A percentile compares a stretch with the other conserved stretches of the same genome.
Conservation (phyloP, 2,888 invertebrate genomes). For the Rugalucina vietnamica region DNA sequence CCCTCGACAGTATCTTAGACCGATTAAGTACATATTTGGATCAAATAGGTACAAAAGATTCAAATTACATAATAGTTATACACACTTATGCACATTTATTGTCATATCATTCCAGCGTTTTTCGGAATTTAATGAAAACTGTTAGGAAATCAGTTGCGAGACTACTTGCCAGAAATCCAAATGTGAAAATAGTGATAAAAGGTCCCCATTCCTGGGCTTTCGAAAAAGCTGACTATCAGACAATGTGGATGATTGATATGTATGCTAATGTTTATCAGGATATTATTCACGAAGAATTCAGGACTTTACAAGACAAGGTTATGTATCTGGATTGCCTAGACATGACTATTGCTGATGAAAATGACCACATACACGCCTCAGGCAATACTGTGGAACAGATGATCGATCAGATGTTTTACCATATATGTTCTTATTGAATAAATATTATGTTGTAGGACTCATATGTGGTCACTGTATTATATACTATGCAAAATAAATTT, state of each 20-base stretch:
- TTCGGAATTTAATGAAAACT: slow-evolving; percentile 34
- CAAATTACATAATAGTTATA: slow-evolving; percentile 29
- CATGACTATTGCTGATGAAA: slow-evolving; percentile 47
- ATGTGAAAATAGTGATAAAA: slow-evolving; percentile 46
- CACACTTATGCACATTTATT: slow-evolving; percentile 50
- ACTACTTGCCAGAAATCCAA: slow-evolving; percentile 28
- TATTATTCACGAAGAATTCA: slow-evolving; percentile 40
- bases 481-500: too few species aligned
- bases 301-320: slow-evolving; percentile 38
- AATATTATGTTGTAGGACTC: too few species aligned
- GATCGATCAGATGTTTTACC: slow-evolving; percentile 35
- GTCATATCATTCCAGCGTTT: slow-evolving; percentile 48
- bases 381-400: slow-evolving; percentile 26
- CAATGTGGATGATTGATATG: slow-evolving; percentile 58
- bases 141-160: slow-evolving; percentile 27
- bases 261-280: slow-evolving; percentile 48
- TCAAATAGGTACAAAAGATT: background rate
- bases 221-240: slow-evolving; percentile 36
- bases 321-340: slow-evolving; percentile 49
- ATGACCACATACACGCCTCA: slow-evolving; percentile 50
- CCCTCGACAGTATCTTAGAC: slow-evolving; percentile 46
- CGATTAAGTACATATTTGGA: slow-evolving; percentile 34
- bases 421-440: slow-evolving; percentile 33
- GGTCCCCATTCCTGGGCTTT: slow-evolving; percentile 57
- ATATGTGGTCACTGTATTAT: too few species aligned